These are phyloP conservation scores for Bembecia ichneumoniformis DNA, from an alignment of 2,888 invertebrate genomes.

Conservation along the genomic window DNA sequence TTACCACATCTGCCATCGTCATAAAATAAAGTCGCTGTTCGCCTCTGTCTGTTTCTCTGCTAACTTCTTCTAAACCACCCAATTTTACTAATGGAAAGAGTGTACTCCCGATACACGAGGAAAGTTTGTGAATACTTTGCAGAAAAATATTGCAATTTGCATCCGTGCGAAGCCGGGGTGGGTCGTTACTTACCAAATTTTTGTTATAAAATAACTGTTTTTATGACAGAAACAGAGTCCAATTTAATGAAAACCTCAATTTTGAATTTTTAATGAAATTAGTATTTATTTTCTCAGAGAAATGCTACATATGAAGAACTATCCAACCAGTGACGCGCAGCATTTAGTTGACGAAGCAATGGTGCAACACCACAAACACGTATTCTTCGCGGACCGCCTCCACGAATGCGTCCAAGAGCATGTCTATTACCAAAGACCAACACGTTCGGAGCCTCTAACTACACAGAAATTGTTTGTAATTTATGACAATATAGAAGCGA, in stretches of 20 bases:
- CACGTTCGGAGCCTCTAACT: slow-evolving; percentile 69
- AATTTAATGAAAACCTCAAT: not conserved
- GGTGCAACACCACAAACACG: slow-evolving; percentile 74
- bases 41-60: no score
- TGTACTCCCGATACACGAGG: no score
- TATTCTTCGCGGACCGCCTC: slow-evolving; percentile 78
- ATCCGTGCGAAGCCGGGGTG: no score
- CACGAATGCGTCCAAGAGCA: slow-evolving; percentile 77
- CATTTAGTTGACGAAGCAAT: slow-evolving; percentile 63
- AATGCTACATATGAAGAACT: slow-evolving; percentile 60
- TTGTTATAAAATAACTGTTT: not conserved
- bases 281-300: slow-evolving; percentile 57
- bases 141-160: no score
- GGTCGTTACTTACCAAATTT: not conserved
- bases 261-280: not conserved
- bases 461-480: slow-evolving; percentile 77
- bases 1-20: no score
- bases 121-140: no score
- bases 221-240: not conserved
- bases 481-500: slow-evolving; percentile 81
- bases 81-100: no score
- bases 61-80: no score
- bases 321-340: slow-evolving; percentile 60
- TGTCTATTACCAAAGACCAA: slow-evolving; percentile 62
- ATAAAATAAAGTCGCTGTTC: no score